These are phyloP conservation scores for Conus ventricosus DNA, from an alignment of 1,140 invertebrate genomes.

Conservation along the genomic window DNA sequence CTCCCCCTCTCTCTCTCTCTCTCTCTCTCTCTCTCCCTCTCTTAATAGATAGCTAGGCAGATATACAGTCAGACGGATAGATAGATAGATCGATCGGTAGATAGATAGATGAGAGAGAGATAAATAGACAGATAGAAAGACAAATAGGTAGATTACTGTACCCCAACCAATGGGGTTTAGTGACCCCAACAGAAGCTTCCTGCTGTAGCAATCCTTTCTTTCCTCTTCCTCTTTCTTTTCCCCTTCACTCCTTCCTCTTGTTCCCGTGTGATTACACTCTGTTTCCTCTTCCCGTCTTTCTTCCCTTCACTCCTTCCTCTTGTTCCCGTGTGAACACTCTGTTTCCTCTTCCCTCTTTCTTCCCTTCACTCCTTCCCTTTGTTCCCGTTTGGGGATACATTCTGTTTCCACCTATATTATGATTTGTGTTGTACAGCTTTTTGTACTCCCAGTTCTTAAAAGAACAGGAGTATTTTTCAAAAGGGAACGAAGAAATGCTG, in stretches of 20 bases:
- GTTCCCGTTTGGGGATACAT: background rate
- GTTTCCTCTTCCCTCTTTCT: background rate
- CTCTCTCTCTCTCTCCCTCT: too few relatives aligned
- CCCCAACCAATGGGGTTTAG: too few relatives aligned
- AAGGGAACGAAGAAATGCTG: too few relatives aligned
- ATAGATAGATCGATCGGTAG: background rate
- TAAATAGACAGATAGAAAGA: too few relatives aligned
- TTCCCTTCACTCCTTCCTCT: background rate
- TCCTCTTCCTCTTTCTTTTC: background rate
- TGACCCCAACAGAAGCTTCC: too few relatives aligned
- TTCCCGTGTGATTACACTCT: background rate
- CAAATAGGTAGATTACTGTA: background rate
- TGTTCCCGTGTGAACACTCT: background rate
- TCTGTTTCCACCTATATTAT: too few relatives aligned
- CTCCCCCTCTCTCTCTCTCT: too few relatives aligned
- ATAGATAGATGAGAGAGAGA: background rate
- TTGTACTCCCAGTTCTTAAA: too few relatives aligned
- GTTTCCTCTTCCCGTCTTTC: background rate
- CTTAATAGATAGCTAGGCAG: too few relatives aligned
- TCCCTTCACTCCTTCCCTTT: background rate
- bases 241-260: background rate
- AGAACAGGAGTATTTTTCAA: too few relatives aligned
- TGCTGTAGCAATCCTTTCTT: background rate
- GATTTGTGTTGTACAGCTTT: too few relatives aligned
- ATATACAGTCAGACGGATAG: too few relatives aligned